phyloP scores from a whole-genome alignment of 1,140 invertebrate species.

The Pogonomyrmex californicus region DNA sequence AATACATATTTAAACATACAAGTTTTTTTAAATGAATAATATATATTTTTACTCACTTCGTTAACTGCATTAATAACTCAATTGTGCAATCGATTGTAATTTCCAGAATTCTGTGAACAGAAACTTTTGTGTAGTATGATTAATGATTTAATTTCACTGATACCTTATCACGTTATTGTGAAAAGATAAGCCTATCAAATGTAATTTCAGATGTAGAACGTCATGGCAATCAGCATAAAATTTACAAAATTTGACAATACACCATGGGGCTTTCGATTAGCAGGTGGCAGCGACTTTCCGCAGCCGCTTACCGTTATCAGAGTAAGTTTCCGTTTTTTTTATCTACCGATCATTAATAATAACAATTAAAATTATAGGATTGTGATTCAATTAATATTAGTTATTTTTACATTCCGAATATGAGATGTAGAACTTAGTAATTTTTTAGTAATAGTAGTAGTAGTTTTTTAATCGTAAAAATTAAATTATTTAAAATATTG shows the following conservation, averaged over 20 bases:
- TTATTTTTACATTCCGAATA: not conserved
- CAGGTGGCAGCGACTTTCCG: conserved; percentile 94
- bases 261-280: conserved; percentile 96
- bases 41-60: not conserved
- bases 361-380: not conserved
- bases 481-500: conserved; percentile 6
- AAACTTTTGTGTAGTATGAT: not conserved
- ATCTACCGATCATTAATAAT: not conserved
- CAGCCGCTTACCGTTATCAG: conserved; percentile 93
- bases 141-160: not conserved
- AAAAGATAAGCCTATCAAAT: not conserved
- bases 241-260: conserved; percentile 89
- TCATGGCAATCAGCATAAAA: conserved; percentile 86
- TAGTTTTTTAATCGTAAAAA: not conserved
- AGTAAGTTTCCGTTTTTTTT: conserved; percentile 87
- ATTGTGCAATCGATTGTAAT: not conserved
- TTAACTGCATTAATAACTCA: not conserved
- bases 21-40: not conserved
- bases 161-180: not conserved
- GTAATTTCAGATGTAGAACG: conserved; percentile 84
- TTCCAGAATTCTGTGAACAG: not conserved
- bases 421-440: not conserved
- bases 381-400: not conserved
- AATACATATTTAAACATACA: not conserved
- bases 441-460: no score